A percentile compares a stretch with the other conserved stretches of the same genome.
Conservation (phyloP, 1,140 invertebrate genomes). For the Mycetomoellerius zeteki region DNA sequence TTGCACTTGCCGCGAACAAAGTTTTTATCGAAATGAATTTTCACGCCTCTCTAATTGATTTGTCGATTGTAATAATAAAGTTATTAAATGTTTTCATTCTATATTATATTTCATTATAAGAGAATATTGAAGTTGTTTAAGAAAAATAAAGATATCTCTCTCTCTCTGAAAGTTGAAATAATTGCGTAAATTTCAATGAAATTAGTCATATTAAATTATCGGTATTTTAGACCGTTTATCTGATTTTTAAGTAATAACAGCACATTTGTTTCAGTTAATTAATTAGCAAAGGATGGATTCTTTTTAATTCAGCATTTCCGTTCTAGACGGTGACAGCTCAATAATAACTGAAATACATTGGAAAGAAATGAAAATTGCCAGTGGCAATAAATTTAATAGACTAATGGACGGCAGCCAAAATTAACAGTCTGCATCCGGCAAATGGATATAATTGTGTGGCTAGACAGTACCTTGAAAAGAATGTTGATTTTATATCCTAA, state of each 20-base stretch:
- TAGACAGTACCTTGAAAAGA: conserved; percentile 14
- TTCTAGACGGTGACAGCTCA: conserved; percentile 1
- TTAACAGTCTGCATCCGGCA: background rate
- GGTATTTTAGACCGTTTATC: background rate
- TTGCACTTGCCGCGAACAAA: background rate
- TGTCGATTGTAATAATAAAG: conserved; percentile 9
- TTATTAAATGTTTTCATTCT: conserved; percentile 12
- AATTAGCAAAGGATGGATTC: background rate
- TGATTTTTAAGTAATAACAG: background rate
- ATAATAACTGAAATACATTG: conserved; percentile 17
- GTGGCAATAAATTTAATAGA: conserved; percentile 45
- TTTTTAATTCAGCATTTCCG: conserved; percentile 6
- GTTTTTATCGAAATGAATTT: conserved; percentile 41
- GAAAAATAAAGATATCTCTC: conserved; percentile 4
- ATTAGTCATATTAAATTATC: background rate
- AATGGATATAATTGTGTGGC: conserved; percentile 31
- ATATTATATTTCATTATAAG: background rate
- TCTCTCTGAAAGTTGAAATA: background rate
- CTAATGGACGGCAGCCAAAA: conserved; percentile 18
- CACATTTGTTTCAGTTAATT: conserved; percentile 15
- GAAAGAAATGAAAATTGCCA: conserved; percentile 33
- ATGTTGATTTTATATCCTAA: background rate
- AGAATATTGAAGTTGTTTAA: background rate
- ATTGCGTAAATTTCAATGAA: background rate
- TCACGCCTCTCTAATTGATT: conserved; percentile 3